These are phyloP conservation scores for Melinopterus prodromus DNA, from an alignment of 2,888 invertebrate species.

Conservation along the genomic window DNA sequence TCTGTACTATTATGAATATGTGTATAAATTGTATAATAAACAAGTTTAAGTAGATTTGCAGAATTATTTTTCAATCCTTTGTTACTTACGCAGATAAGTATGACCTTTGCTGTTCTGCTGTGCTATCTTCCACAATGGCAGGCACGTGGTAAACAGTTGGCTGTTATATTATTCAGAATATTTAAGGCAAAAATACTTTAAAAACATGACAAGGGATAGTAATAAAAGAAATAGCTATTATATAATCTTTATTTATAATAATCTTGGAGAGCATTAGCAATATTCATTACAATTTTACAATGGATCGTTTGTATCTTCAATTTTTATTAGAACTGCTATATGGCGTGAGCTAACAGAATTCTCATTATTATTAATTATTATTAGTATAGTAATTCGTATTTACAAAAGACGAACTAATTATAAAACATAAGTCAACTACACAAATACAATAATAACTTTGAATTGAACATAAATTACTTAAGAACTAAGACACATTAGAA, in stretches of 20 bases:
- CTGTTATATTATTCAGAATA: too few species aligned
- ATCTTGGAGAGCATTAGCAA: slow-evolving; percentile 57
- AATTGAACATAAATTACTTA: slow-evolving; percentile 23
- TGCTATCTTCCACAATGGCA: too few species aligned
- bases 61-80: too few species aligned
- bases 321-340: slow-evolving; percentile 30
- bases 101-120: too few species aligned
- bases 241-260: slow-evolving; percentile 53
- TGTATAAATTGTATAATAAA: slow-evolving; percentile 13
- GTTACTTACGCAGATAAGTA: too few species aligned
- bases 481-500: slow-evolving; percentile 6
- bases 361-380: slow-evolving; percentile 29
- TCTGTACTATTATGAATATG: background rate
- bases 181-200: too few species aligned
- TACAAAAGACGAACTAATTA: slow-evolving; percentile 10
- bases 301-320: slow-evolving; percentile 11
- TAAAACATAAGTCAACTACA: slow-evolving; percentile 10
- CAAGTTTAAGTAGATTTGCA: background rate
- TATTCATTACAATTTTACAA: slow-evolving; percentile 53
- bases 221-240: slow-evolving; percentile 30
- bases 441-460: slow-evolving; percentile 21
- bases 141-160: too few species aligned
- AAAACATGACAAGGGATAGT: background rate
- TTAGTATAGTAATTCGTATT: slow-evolving; percentile 29
- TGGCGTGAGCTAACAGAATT: slow-evolving; percentile 50